Percentiles rank a stretch among this genome's conserved stretches.
These are phyloP conservation scores for Sericinus montela DNA, from an alignment of 2,888 invertebrate genomes.

Conservation along the genomic window DNA sequence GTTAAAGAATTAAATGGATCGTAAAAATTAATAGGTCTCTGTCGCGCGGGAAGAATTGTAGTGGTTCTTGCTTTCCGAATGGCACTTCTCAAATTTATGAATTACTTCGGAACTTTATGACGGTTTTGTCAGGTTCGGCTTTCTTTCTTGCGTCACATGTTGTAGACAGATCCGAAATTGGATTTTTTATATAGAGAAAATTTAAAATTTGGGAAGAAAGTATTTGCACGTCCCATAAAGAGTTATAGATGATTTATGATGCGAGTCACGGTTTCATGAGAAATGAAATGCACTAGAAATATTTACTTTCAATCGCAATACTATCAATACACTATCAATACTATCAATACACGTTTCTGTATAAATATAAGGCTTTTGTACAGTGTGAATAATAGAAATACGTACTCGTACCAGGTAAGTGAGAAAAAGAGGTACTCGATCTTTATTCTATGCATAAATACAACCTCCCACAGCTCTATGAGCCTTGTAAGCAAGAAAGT, in stretches of 20 bases:
- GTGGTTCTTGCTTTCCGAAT: conserved; percentile 35
- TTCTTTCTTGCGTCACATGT: conserved; percentile 68
- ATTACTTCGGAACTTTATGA: conserved; percentile 70
- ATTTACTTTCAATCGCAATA: conserved; percentile 11
- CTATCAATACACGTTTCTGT: conserved; percentile 8
- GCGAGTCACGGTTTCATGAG: conserved; percentile 12
- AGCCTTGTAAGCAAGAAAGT: conserved; percentile 46
- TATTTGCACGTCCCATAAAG: conserved; percentile 30
- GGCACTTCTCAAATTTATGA: conserved; percentile 64
- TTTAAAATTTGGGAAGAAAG: conserved; percentile 36
- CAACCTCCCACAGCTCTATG: conserved; percentile 51
- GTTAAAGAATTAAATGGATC: conserved; percentile 74
- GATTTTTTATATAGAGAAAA: conserved; percentile 60
- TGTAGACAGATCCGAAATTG: conserved; percentile 71
- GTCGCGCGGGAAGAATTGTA: conserved; percentile 46
- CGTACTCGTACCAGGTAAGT: conserved; percentile 50
- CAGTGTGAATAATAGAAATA: conserved; percentile 29
- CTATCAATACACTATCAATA: too few species aligned
- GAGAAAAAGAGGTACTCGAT: conserved; percentile 56
- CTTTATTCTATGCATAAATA: conserved; percentile 60
- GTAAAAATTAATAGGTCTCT: conserved; percentile 74
- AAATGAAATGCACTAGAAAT: conserved; percentile 1
- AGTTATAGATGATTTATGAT: conserved; percentile 21
- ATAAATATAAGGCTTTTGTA: conserved; percentile 24
- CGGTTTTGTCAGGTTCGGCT: conserved; percentile 58